Base-by-base conservation (phyloP, 1,140 invertebrate genomes). In the Diorhabda sublineata region DNA sequence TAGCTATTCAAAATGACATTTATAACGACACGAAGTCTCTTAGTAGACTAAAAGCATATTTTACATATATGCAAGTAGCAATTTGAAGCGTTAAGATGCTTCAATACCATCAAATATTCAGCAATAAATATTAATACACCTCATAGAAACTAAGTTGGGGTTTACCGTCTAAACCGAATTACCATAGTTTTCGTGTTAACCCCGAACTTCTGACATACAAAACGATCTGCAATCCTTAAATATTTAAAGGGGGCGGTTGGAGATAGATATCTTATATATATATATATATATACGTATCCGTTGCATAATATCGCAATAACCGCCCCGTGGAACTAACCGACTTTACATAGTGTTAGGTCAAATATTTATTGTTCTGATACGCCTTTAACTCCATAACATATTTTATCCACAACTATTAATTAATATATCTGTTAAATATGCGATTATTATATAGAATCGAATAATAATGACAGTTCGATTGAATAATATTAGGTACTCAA, bases 261-360 rank as follows among this genome's bases (percentile, higher is more conserved):
- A 62, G 61, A 62, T 62, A 62, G 61, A 43, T 62, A 62, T 62
- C 61, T 5, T 60, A 60, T 42, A 60, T 26, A 26, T 26, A 52
- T n/a, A n/a, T n/a, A 26, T 26, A 26, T 26, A 52, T 52, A 52
- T 52, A 52, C 47, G 6, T 52, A 52, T 52, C n/a, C 44, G 61
- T 62, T 62, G 61, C 61, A 62, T 62, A 62, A 62, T 62, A 62
- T 62, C 43, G 61, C 44, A 62, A 62, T 62, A 62, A 62, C 61
- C 45, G 61, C 45, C n/a, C 7, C 7, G 61, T 6, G 42, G 11
- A 52, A 52, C 47, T 52, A 52, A 52, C 47, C 47, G n/a, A 52
- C 47, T 52, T 52, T 52, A n/a, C 47, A 52, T n/a, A 52, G 47
- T 26, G 26, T 26, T 26, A 26, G 26, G 26, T 52, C 47, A 52